Percentiles rank a stretch among this genome's conserved stretches.
These are phyloP conservation scores for Agrotis segetum DNA, from an alignment of 2,888 invertebrate species.

Conservation along the genomic window DNA sequence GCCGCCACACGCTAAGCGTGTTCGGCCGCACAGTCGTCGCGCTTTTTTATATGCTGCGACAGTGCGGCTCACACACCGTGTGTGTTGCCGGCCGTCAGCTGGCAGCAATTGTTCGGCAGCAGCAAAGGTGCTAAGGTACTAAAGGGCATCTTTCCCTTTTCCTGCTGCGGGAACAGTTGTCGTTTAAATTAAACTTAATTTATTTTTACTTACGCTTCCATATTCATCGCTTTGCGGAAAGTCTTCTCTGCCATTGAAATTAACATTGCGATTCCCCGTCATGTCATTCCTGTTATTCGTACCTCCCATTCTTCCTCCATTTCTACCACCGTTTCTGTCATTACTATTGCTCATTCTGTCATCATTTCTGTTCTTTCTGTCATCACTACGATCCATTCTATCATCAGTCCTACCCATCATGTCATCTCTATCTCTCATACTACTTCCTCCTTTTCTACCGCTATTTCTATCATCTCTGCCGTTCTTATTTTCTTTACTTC, in stretches of 20 bases:
- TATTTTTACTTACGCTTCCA: conserved; percentile 75
- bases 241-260: conserved; percentile 71
- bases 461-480: conserved; percentile 64
- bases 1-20: no score
- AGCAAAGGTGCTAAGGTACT: no score
- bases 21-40: no score
- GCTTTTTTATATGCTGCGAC: no score
- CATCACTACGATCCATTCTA: conserved; percentile 61
- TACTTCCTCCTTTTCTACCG: conserved; percentile 52
- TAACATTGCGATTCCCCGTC: conserved; percentile 60
- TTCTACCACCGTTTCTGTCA: conserved; percentile 49
- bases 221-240: conserved; percentile 75
- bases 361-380: conserved; percentile 56
- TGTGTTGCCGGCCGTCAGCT: no score
- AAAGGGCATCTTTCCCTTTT: no score
- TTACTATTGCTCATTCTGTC: conserved; percentile 53
- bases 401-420: conserved; percentile 67
- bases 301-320: conserved; percentile 19
- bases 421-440: conserved; percentile 63
- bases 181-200: no score
- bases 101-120: no score
- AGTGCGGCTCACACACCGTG: no score
- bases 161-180: no score
- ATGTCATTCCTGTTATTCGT: conserved; percentile 57
- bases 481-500: conserved; percentile 67